Conservation (phyloP, 2,797 vertebrate species). For the Alectoris magna region DNA sequence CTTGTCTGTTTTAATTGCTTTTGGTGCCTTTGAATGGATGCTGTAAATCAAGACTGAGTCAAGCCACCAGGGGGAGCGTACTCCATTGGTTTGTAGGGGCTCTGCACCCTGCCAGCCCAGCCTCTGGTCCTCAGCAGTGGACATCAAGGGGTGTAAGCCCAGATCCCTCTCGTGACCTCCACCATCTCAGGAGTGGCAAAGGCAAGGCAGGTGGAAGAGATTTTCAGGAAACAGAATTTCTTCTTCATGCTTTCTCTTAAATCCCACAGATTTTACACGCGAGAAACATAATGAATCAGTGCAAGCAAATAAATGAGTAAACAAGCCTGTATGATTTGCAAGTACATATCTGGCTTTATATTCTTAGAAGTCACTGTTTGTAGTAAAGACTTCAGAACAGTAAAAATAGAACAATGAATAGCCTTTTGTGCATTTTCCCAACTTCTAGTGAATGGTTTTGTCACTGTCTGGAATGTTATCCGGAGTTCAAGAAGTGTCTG, state of each 20-base stretch:
- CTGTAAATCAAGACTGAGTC: not conserved
- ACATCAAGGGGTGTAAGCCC: not conserved
- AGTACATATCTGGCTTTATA: not conserved
- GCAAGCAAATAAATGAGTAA: not conserved
- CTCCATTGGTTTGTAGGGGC: not conserved
- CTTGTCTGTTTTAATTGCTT: not conserved
- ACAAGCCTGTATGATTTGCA: not conserved
- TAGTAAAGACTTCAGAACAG: not conserved
- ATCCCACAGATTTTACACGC: not conserved
- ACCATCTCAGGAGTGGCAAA: not conserved
- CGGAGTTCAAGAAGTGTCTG: no score
- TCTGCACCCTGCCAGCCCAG: not conserved
- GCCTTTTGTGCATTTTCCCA: not conserved
- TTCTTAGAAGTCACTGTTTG: conserved; percentile 15
- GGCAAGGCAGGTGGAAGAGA: not conserved
- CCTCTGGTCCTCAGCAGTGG: not conserved
- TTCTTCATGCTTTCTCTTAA: not conserved
- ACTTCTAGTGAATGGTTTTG: not conserved
- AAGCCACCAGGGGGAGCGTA: not conserved
- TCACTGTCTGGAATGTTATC: not conserved
- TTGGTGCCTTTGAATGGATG: not conserved
- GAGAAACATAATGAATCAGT: not conserved
- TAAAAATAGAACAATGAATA: conserved; percentile 2
- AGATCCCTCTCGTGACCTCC: not conserved
- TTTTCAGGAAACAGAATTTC: not conserved